phyloP scores from a whole-genome alignment of 1,140 invertebrate genomes.

The Drosophila santomea region DNA sequence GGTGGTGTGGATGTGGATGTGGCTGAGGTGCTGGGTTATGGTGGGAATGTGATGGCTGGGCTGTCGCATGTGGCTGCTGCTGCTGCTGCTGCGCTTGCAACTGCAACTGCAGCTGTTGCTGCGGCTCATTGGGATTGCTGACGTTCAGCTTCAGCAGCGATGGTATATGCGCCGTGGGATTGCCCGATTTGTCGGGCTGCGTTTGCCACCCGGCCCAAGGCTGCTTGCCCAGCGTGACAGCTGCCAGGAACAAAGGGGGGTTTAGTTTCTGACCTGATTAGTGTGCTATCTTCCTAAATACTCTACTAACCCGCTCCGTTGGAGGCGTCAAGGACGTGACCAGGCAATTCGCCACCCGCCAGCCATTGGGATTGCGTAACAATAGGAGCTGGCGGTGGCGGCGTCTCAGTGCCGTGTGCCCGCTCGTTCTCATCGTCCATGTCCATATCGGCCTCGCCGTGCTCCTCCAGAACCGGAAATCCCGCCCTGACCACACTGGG shows the following conservation, averaged over 20 bases:
- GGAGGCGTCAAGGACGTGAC: not conserved
- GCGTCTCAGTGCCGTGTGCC: conserved; percentile 22
- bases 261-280: not conserved
- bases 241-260: not conserved
- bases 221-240: conserved; percentile 26
- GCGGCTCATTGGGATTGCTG: conserved; percentile 74
- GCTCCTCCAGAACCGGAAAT: conserved; percentile 84
- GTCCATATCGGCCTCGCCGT: conserved; percentile 94
- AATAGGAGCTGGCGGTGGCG: conserved; percentile 58
- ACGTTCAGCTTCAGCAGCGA: conserved; percentile 77
- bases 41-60: conserved; percentile 13
- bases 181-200: conserved; percentile 25
- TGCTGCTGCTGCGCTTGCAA: conserved; percentile 14
- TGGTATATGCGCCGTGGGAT: conserved; percentile 78
- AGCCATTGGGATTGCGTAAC: conserved; percentile 67
- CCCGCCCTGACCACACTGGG: conserved; percentile 9
- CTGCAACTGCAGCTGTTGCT: conserved; percentile 41
- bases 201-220: conserved; percentile 58
- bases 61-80: conserved; percentile 9
- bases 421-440: conserved; percentile 88
- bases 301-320: conserved; percentile 35
- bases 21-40: conserved; percentile 28
- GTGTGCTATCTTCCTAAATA: not conserved
- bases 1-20: conserved; percentile 13
- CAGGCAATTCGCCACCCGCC: conserved; percentile 8